phyloP scores from a whole-genome alignment of 2,888 invertebrate species.

The Hypercompe scribonia region DNA sequence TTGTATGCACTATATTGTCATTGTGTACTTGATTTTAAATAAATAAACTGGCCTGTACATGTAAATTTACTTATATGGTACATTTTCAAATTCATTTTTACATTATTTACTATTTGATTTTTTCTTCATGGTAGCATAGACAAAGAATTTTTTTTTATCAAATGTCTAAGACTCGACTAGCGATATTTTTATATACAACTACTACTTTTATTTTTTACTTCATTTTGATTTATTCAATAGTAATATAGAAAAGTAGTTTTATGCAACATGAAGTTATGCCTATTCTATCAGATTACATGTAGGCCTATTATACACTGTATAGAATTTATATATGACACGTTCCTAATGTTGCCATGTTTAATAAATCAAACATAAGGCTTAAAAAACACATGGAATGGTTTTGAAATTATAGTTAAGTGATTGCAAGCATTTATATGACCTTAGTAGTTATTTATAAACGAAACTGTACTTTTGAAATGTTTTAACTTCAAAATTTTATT shows the following conservation, averaged over 20 bases:
- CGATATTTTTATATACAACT: neutral
- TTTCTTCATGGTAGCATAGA: neutral
- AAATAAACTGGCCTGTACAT: slow-evolving; percentile 42
- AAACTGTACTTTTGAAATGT: neutral
- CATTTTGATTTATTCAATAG: neutral
- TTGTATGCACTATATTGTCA: slow-evolving; percentile 54
- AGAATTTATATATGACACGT: slow-evolving; percentile 18
- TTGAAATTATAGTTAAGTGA: neutral
- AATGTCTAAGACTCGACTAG: slow-evolving; percentile 2
- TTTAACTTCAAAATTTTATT: neutral
- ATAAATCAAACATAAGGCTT: slow-evolving; percentile 13
- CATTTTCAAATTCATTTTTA: slow-evolving; percentile 21
- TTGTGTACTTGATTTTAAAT: slow-evolving; percentile 44
- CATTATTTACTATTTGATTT: slow-evolving; percentile 9
- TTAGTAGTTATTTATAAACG: neutral
- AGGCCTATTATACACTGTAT: slow-evolving; percentile 9
- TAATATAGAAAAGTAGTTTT: neutral
- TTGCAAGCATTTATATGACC: neutral
- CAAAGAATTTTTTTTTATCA: slow-evolving; percentile 4
- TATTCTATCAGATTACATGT: slow-evolving; percentile 5
- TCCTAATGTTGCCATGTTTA: slow-evolving; percentile 40
- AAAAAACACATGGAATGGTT: slow-evolving; percentile 7
- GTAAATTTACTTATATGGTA: slow-evolving; percentile 34
- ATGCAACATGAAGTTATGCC: neutral
- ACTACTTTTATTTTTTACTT: neutral